phyloP scores from a whole-genome alignment of 2,797 vertebrate species.

The Myoxocephalus aenaeus region DNA sequence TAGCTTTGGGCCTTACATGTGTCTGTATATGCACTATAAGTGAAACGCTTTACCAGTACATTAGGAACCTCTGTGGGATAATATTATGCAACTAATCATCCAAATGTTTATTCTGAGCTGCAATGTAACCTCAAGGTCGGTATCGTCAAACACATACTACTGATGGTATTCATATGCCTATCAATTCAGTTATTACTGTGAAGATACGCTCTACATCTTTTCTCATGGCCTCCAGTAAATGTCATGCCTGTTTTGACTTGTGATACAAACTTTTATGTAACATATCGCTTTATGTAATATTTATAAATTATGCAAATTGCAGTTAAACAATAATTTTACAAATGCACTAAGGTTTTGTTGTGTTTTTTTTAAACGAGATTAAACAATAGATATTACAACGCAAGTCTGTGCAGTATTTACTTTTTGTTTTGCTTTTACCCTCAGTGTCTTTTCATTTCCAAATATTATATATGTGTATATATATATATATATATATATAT shows the following conservation, averaged over 20 bases:
- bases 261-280: conserved; percentile 33
- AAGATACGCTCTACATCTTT: conserved; percentile 21
- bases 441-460: conserved; percentile 7
- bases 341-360: conserved; percentile 38
- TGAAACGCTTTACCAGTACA: conserved; percentile 65
- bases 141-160: conserved; percentile 50
- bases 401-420: conserved; percentile 19
- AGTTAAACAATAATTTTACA: conserved; percentile 32
- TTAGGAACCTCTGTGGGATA: conserved; percentile 47
- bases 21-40: conserved; percentile 63
- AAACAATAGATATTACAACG: conserved; percentile 19
- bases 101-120: conserved; percentile 54
- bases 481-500: conserved; percentile 18
- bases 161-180: conserved; percentile 44
- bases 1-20: conserved; percentile 50
- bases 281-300: conserved; percentile 43
- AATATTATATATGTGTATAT: neutral
- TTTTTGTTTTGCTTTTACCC: conserved; percentile 5
- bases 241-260: conserved; percentile 30
- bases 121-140: conserved; percentile 30
- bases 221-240: conserved; percentile 25
- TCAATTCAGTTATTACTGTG: conserved; percentile 44
- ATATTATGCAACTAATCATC: conserved; percentile 68
- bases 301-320: conserved; percentile 66
- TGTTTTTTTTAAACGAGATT: neutral